Evolutionary conservation across 2,888 invertebrate genomes (phyloP), one percentile per base, ranked within the genome.

Genomic region (Athripsodes cinereus): DNA sequence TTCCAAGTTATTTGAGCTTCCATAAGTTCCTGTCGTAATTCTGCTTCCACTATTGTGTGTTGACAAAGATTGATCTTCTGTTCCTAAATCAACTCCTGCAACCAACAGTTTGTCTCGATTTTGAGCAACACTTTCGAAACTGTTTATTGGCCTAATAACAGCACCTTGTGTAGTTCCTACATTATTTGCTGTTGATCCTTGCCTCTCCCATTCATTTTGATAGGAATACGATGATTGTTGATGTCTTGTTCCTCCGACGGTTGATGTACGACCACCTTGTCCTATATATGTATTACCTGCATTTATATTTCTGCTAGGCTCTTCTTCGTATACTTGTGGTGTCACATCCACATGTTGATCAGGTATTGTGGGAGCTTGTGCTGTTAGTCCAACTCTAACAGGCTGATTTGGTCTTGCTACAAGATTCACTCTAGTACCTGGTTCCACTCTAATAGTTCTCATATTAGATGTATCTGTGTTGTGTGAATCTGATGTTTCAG

Each of bases 61-160:
- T 59, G 65, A 51, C 46, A 64, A 66, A 51, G 65, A 60, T 64
- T 69, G 69, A 18, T 66, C 61, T 58, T 73, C 72, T 48, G 74
- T 74, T 55, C 71, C 70, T 63, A 76, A 73, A 47, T 51, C 61
- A 11, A 54, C 22, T 34, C 49, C 56, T 1, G 44, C 58, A 10
- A 49, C 35, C 26, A 55, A 6, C 11, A 60, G 26, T 18, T 40
- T 52, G 22, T 56, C 55, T n/a, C 58, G 53, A 18, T 60, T 61
- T 31, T 48, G 58, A 2, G 60, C 60, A 13, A 48, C 51, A 16
- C 47, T 26, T 46, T 54, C 57, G 21, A 60, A 35, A 50, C 53
- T 51, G 22, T 40, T 44, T 13, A 50, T 46, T 31, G n/a, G 50
- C 13, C 40, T 40, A 5, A 40, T 13, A 10, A 26, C 26, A 26